phyloP scores from a whole-genome alignment of 2,888 invertebrate genomes.

The Drosophila mayaguana region DNA sequence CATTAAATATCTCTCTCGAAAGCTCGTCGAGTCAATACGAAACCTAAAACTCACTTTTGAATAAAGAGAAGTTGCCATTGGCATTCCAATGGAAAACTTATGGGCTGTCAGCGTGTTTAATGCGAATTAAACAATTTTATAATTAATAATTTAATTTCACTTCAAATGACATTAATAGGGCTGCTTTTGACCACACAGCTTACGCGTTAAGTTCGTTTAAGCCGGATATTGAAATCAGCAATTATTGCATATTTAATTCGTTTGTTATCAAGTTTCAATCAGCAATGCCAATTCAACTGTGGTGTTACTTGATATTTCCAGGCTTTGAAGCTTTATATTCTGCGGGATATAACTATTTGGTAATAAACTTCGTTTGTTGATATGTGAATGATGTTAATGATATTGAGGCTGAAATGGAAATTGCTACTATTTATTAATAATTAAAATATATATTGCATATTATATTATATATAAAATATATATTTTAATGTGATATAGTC shows the following conservation, averaged over 20 bases:
- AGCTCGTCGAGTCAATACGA: background rate
- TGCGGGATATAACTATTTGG: background rate
- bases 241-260: conserved; percentile 12
- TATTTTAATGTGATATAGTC: too few relatives aligned
- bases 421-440: background rate
- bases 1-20: conserved; percentile 8
- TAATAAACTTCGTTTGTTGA: background rate
- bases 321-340: background rate
- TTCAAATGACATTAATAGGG: background rate
- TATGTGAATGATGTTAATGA: background rate
- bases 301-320: background rate
- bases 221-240: conserved; percentile 8
- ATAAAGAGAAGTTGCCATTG: background rate
- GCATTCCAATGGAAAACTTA: background rate
- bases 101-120: background rate
- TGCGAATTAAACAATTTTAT: background rate
- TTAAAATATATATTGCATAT: too few relatives aligned
- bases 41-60: background rate
- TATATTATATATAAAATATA: too few relatives aligned
- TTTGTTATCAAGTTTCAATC: conserved; percentile 6
- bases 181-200: background rate
- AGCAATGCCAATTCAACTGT: background rate
- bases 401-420: background rate
- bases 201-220: conserved; percentile 1
- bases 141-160: background rate